phyloP scores from a whole-genome alignment of 2,113 vertebrate species.

The Antigone vipio region DNA sequence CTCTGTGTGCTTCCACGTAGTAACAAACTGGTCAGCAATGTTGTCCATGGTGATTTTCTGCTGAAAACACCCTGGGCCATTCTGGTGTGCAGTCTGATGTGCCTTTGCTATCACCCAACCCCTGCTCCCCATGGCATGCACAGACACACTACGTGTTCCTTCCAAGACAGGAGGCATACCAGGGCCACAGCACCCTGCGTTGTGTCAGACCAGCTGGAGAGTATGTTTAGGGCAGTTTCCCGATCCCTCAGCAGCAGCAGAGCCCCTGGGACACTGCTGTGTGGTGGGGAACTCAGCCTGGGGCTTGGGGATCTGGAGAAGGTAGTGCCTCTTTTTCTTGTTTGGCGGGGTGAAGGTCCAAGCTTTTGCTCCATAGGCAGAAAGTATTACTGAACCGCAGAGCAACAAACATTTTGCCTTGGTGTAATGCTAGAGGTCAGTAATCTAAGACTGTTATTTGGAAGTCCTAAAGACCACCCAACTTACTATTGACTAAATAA shows the following conservation, averaged over 20 bases:
- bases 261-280: rapidly evolving
- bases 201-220: background rate
- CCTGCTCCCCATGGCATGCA: background rate
- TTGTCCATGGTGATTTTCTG: background rate
- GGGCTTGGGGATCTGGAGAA: background rate
- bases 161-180: background rate
- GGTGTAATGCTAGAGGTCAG: background rate
- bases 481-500: background rate
- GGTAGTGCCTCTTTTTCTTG: background rate
- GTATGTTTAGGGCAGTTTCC: background rate
- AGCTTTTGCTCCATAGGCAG: background rate
- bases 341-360: background rate
- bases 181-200: background rate
- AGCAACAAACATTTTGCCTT: background rate
- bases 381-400: background rate
- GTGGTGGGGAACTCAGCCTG: background rate
- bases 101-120: background rate
- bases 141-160: background rate
- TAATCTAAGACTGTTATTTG: background rate
- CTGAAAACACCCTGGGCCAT: background rate
- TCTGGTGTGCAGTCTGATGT: background rate
- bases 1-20: background rate
- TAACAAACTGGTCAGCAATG: background rate
- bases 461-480: background rate
- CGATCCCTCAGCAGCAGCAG: background rate